Evolutionary conservation across 2,888 invertebrate genomes (phyloP), one percentile per base, ranked within the genome.

Genomic region (Pycnomerus fuliginosus): DNA sequence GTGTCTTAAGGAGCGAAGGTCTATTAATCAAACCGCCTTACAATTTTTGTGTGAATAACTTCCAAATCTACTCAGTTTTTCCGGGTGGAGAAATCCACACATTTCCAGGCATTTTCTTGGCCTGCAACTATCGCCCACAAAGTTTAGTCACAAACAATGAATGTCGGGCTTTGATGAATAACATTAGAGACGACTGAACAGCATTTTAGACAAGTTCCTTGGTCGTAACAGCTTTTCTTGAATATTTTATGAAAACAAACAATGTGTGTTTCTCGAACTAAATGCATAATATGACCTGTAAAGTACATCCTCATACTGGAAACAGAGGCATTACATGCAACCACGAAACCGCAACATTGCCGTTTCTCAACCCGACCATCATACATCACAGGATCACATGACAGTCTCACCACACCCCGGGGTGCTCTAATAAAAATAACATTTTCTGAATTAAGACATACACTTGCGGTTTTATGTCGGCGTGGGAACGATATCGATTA

Each of bases 11-110:
- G 46, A 55, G 30, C 36, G 41, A 47, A 46, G 48, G 48, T 38
- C 52, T 54, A 61, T 62, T 62, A 60, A 62, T 62, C 62, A 62
- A 57, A 55, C 45, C 42, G 20, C 20, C 20, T 20, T 8, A 20
- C 20, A 7, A 20, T 20, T 20, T 20, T 20, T 20, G 20, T 20
- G 20, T 8, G 8, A 20, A 5, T 20, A 20, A 35, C 35, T 33
- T 31, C 34, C 5, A 7, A 11, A 10, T 2, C 3, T 15, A n/a
- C 8, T n/a, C 2, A 23, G 4, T 23, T n/a, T 3, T 2, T 2
- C 4, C 23, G 23, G 23, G 11, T 10, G n/a, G 11, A 10, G 23
- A 11, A n/a, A 23, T 10, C 2, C 11, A n/a, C n/a, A n/a, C n/a
- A n/a, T n/a, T n/a, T n/a, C n/a, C n/a, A n/a, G n/a, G n/a, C n/a